phyloP scores from a whole-genome alignment of 2,888 invertebrate species.

The Alitta virens region DNA sequence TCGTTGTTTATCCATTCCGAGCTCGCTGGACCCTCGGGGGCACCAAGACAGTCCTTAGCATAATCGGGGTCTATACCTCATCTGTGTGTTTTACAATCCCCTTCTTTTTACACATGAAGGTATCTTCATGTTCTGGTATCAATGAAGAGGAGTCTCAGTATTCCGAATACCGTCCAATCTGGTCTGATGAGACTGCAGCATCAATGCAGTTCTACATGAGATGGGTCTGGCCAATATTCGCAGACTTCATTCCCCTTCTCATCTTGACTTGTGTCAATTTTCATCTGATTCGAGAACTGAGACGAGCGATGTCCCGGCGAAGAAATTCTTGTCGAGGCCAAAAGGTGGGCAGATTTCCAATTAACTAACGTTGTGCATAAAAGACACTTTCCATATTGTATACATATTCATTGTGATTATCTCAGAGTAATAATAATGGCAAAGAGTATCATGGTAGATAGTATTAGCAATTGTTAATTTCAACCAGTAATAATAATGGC shows the following conservation, averaged over 20 bases:
- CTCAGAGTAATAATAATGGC: too few species aligned
- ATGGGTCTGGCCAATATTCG: constrained; percentile 45
- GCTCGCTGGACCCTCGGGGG: constrained; percentile 61
- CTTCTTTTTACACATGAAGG: constrained; percentile 24
- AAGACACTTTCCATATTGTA: too few species aligned
- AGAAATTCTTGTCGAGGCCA: constrained; percentile 34
- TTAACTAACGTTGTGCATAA: too few species aligned
- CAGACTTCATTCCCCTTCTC: constrained; percentile 44
- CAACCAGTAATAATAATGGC: too few species aligned
- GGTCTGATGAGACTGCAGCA: not conserved
- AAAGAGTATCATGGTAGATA: too few species aligned
- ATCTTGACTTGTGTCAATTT: constrained; percentile 46
- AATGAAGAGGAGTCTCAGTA: not conserved
- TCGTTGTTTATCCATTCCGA: constrained; percentile 73
- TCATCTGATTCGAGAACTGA: constrained; percentile 43
- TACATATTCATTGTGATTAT: too few species aligned
- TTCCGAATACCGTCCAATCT: not conserved
- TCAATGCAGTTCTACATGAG: constrained; percentile 16
- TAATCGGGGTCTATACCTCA: constrained; percentile 66
- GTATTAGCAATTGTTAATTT: too few species aligned
- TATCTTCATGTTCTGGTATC: not conserved
- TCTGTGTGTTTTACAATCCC: constrained; percentile 71
- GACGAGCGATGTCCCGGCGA: constrained; percentile 38
- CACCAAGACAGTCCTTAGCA: constrained; percentile 63
- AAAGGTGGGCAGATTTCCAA: too few species aligned